Evolutionary conservation across 1,140 invertebrate species (phyloP), one percentile per base, ranked within the genome.

Genomic region (Bombus haemorrhoidalis): DNA sequence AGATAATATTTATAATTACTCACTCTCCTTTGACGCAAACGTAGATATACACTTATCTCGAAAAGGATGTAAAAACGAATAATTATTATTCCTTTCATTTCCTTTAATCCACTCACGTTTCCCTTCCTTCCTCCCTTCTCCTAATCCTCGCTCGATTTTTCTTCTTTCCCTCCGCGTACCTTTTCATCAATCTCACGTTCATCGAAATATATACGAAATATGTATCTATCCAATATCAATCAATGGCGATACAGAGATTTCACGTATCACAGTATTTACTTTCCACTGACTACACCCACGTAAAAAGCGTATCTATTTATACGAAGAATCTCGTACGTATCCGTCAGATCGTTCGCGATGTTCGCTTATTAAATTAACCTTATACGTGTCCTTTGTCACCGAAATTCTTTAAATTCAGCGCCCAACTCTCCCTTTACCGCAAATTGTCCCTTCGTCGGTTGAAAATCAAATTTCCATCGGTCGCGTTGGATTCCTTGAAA

Each of bases 401-500:
- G 41, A 73, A 25, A 47, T 47, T 53, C 41, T 53, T 74, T 41
- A 25, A 32, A 47, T 32, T 74, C 9, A 41, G 9, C 10, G 15
- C 9, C 15, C 3, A 22, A 5, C 18, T 2, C 13, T 13, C 12
- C 28, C 69, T 12, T n/a, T 28, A 25, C 69, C 69, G 39, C 28
- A 43, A 72, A 32, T 72, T 43, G 5, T 32, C 39, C 25, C 39
- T 32, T 3, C 12, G 5, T 1, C 41, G 2, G n/a, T 6, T 15
- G 25, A 34, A 75, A 75, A 75, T 75, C 37, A 34, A 53, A 53
- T 75, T 75, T 75, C 32, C 32, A 25, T 25, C 41, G 41, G 34
- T 75, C 25, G 47, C 72, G 41, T 22, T 12, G 15, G 15, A n/a
- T 47, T 75, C 22, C 32, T 37, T 75, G 47, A 57, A 37, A 57